These are phyloP conservation scores for Pomatorhinus ruficollis DNA, from an alignment of 2,113 vertebrate genomes.

Conservation along the genomic window DNA sequence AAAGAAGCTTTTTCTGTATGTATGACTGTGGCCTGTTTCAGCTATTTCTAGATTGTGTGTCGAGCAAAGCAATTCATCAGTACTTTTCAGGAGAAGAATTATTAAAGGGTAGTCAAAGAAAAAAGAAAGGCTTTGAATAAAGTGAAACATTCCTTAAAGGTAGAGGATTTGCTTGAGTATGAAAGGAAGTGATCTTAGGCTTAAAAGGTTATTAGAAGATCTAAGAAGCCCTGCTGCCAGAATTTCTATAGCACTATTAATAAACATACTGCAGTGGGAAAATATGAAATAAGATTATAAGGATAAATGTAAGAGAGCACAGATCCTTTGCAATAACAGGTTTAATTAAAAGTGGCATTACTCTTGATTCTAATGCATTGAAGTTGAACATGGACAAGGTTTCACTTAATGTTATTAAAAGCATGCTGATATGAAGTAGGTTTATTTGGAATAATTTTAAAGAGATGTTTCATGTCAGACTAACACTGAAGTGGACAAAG, in stretches of 20 bases:
- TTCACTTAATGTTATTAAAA: constrained; percentile 30
- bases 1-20: not conserved
- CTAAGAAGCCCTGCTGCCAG: not conserved
- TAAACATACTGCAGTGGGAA: not conserved
- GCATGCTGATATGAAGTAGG: not conserved
- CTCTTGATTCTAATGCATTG: not conserved
- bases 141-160: constrained; percentile 32
- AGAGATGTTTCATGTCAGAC: not conserved
- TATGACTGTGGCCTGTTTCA: not conserved
- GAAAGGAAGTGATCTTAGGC: constrained; percentile 27
- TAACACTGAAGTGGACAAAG: not conserved
- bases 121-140: constrained; percentile 39
- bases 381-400: not conserved
- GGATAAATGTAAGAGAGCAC: not conserved
- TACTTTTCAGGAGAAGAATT: not conserved
- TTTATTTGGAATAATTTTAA: not conserved
- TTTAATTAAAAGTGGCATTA: constrained; percentile 49
- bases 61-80: not conserved
- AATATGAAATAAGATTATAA: constrained; percentile 30
- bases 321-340: constrained; percentile 2
- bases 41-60: not conserved
- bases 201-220: constrained; percentile 51
- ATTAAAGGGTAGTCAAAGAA: constrained; percentile 2
- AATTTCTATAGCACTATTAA: not conserved
- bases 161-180: constrained; percentile 32